Conservation (phyloP, 2,888 invertebrate species). For the Gibbula magus region DNA sequence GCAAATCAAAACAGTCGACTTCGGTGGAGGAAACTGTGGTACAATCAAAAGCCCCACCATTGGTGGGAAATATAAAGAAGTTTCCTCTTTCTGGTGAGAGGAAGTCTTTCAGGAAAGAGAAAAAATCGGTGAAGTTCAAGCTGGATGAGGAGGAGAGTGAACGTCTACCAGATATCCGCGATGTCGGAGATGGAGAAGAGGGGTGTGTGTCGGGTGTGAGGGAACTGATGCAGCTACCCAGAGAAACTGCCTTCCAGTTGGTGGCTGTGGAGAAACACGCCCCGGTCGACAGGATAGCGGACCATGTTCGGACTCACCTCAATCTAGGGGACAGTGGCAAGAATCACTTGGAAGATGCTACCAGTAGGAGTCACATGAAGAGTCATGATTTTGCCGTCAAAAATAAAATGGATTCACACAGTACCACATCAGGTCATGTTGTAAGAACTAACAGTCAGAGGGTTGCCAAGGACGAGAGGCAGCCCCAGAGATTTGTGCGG, state of each 20-base stretch:
- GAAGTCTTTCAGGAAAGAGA: neutral
- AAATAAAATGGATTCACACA: neutral
- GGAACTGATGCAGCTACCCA: neutral
- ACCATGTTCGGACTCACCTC: neutral
- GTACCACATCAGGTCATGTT: no score
- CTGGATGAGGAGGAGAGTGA: neutral
- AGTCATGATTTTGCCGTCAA: no score
- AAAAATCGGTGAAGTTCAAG: neutral
- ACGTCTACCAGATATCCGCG: neutral
- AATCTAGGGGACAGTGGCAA: neutral
- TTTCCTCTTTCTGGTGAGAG: neutral
- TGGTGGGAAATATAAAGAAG: neutral
- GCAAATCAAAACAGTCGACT: neutral
- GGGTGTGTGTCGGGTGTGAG: neutral
- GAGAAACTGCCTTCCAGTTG: neutral
- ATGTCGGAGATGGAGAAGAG: neutral
- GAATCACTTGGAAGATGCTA: neutral
- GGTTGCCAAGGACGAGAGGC: neutral
- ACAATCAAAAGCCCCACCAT: neutral
- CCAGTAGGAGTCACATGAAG: neutral
- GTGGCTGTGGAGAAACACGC: neutral
- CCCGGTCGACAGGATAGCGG: neutral
- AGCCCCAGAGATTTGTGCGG: neutral
- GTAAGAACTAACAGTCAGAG: neutral
- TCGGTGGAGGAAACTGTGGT: neutral